These are phyloP conservation scores for Lithobates sylvaticus DNA, from an alignment of 2,797 vertebrate species.

Conservation along the genomic window DNA sequence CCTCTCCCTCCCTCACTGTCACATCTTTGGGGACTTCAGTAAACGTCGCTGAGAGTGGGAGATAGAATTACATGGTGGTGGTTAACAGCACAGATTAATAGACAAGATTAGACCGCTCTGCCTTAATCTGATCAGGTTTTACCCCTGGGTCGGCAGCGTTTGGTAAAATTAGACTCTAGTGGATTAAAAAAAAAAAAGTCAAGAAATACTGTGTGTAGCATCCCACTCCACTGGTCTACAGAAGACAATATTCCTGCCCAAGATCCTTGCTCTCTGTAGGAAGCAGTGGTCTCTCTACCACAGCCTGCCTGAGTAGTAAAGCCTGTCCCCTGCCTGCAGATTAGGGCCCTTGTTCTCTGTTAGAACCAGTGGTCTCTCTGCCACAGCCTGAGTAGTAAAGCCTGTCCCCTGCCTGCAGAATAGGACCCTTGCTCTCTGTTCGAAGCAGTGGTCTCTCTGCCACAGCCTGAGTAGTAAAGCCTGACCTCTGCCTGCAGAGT, in stretches of 20 bases:
- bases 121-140: slow-evolving; percentile 39
- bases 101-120: slow-evolving; percentile 42
- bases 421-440: no score
- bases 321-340: no score
- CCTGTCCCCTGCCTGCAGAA: no score
- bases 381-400: no score
- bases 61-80: slow-evolving; percentile 65
- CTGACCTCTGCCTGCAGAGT: no score
- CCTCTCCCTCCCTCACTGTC: slow-evolving; percentile 91
- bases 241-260: slow-evolving; percentile 16
- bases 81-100: slow-evolving; percentile 65
- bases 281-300: no score
- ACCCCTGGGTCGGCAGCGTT: slow-evolving; percentile 22
- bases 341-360: no score
- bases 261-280: no score
- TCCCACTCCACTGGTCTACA: slow-evolving; percentile 17
- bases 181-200: slow-evolving; percentile 38
- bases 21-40: slow-evolving; percentile 95
- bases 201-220: slow-evolving; percentile 26
- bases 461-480: no score
- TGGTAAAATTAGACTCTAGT: slow-evolving; percentile 28
- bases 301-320: no score
- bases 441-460: no score
- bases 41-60: slow-evolving; percentile 82
- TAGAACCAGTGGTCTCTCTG: no score